Evolutionary conservation across 2,797 vertebrate species (phyloP).

Genomic region (Microhierax caerulescens): DNA sequence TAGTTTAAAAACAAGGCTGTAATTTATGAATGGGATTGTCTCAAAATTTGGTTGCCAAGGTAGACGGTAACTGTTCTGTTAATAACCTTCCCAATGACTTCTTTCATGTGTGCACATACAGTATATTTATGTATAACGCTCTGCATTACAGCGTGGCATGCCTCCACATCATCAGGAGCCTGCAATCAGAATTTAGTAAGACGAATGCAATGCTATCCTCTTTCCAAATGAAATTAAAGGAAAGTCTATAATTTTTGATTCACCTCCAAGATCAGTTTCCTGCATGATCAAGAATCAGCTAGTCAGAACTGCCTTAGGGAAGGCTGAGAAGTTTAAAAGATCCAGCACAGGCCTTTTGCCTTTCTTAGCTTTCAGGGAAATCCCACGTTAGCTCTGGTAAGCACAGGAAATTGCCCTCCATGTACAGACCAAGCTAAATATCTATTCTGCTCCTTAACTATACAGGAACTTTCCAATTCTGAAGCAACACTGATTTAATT

Average conservation of each 20-base stretch:
- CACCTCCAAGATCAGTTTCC: neutral
- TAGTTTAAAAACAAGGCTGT: neutral
- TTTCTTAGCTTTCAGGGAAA: neutral
- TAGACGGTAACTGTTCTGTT: neutral
- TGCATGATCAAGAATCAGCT: neutral
- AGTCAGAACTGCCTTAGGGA: neutral
- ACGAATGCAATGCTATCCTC: neutral
- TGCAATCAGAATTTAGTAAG: neutral
- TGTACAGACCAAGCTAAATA: neutral
- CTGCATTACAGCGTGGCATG: neutral
- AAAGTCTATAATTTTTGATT: neutral
- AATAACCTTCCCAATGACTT: neutral
- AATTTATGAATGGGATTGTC: neutral
- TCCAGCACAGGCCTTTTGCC: neutral
- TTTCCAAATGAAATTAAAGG: neutral
- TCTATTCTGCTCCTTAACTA: neutral
- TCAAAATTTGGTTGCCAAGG: neutral
- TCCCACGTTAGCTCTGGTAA: neutral
- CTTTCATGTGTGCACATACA: neutral
- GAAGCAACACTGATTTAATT: neutral
- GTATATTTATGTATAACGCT: neutral
- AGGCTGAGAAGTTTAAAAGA: neutral
- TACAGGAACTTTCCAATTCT: neutral
- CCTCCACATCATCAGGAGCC: neutral
- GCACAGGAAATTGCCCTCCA: neutral